Conservation (phyloP, 2,888 invertebrate species). For the Drosophila diplacantha region DNA sequence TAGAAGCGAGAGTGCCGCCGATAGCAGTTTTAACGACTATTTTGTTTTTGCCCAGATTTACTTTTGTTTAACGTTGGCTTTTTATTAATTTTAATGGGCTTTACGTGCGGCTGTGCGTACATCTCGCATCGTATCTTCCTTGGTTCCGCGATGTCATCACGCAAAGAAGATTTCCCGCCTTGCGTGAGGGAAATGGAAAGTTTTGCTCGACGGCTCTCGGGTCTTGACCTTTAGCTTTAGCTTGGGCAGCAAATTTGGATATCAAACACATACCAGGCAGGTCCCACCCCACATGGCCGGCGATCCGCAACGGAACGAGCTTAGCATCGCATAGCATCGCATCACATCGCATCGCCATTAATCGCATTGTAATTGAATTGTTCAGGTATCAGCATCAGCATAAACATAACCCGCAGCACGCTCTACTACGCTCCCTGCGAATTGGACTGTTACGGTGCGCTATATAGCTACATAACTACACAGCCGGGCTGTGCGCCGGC, state of each 20-base stretch:
- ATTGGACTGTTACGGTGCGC: conserved; percentile 68
- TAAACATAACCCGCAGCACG: conserved; percentile 60
- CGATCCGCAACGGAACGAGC: conserved; percentile 51
- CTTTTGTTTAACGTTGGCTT: conserved; percentile 35
- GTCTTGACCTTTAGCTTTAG: conserved; percentile 50
- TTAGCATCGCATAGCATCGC: conserved; percentile 40
- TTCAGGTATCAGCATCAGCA: conserved; percentile 50
- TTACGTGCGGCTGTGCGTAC: conserved; percentile 51
- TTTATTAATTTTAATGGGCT: conserved; percentile 56
- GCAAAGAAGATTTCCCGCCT: conserved; percentile 63
- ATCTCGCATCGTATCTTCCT: conserved; percentile 21
- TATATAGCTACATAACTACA: conserved; percentile 30
- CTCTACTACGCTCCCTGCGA: conserved; percentile 62
- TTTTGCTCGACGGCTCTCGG: conserved; percentile 38
- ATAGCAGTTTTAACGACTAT: conserved; percentile 36
- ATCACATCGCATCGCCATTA: conserved; percentile 58
- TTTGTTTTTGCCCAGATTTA: conserved; percentile 31
- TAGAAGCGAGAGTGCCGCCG: conserved; percentile 46
- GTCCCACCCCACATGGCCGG: conserved; percentile 38
- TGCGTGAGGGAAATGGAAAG: conserved; percentile 72
- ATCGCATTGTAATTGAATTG: conserved; percentile 67
- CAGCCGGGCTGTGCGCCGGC: conserved; percentile 12
- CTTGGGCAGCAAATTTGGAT: conserved; percentile 19
- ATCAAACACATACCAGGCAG: conserved; percentile 12
- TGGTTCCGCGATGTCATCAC: conserved; percentile 63